Evolutionary conservation across 2,888 invertebrate species (phyloP), one percentile per base, ranked within the genome.

Genomic region (Tridacna crocea): DNA sequence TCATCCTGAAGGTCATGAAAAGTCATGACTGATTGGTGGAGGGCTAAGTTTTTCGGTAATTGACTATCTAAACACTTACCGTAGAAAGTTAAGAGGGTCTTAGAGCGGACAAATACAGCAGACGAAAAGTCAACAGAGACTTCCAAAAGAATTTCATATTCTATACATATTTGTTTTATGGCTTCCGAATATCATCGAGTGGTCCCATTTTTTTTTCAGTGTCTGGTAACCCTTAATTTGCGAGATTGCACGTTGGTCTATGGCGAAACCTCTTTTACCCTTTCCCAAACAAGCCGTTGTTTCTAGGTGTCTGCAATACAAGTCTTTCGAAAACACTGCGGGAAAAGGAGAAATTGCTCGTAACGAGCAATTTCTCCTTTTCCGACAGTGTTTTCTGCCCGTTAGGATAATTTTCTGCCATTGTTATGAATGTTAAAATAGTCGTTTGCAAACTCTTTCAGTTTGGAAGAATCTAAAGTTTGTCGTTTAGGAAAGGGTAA

Each of bases 31-130:
- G 61, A 13, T 4, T 24, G 2, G 22, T 13, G 6, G 10, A 61
- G 24, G 24, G 61, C 12, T 24, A 46, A n/a, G 47, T 70, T 70
- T 24, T 22, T 26, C 51, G 51, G 70, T 70, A 70, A 70, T 70
- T 70, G 70, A 15, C 70, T 17, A 51, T 70, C 51, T 70, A 48
- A 70, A 70, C 51, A 70, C 70, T 70, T 47, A 27, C 12, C 22
- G 26, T 51, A 70, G 12, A 70, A 66, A 70, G 70, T 70, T 70
- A 70, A 70, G 70, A 24, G 70, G 70, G 12, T 70, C 51, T 70
- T n/a, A 70, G 26, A 26, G 46, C 15, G 46, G 22, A n/a, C 47
- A 51, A 51, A 22, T 8, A 22, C 10, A 51, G 46, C 46, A n/a
- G 36, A 27, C 17, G 66, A 36, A 66, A 66, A 36, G 66, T 66